phyloP scores from a whole-genome alignment of 1,140 invertebrate species.

The Cephus cinctus region DNA sequence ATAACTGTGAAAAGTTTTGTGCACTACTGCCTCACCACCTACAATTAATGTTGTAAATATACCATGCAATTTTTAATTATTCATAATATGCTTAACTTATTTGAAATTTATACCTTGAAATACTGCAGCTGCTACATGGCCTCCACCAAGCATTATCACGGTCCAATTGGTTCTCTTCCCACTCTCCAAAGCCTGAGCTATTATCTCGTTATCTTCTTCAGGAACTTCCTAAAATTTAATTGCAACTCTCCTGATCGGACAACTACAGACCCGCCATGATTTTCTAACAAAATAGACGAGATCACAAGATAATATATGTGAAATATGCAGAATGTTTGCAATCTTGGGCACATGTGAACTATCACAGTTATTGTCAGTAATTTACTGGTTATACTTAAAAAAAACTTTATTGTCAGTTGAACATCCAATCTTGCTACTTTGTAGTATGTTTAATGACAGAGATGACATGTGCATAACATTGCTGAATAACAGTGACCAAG shows the following conservation, averaged over 20 bases:
- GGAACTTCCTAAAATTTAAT: slow-evolving; percentile 55
- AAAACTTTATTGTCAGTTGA: slow-evolving; percentile 17
- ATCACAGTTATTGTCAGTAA: too few relatives aligned
- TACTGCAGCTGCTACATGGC: slow-evolving; percentile 83
- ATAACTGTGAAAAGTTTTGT: slow-evolving; percentile 88
- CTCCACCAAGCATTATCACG: slow-evolving; percentile 79
- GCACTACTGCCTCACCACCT: slow-evolving; percentile 63
- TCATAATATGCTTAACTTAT: background rate
- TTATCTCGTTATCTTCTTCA: slow-evolving; percentile 49
- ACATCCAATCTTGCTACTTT: slow-evolving; percentile 11
- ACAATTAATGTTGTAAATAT: slow-evolving; percentile 13
- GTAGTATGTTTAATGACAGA: too few relatives aligned
- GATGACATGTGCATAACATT: slow-evolving; percentile 7
- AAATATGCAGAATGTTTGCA: too few relatives aligned
- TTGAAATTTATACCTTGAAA: slow-evolving; percentile 64
- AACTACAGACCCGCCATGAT: slow-evolving; percentile 25
- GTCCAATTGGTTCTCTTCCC: slow-evolving; percentile 61
- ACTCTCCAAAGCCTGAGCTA: slow-evolving; percentile 47
- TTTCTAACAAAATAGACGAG: slow-evolving; percentile 29
- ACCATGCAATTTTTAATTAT: background rate
- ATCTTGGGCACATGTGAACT: too few relatives aligned
- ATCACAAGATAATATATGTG: slow-evolving; percentile 20
- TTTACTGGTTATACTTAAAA: slow-evolving; percentile 3
- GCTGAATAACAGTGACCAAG: background rate
- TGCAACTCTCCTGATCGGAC: slow-evolving; percentile 46